Percentiles rank a stretch among this genome's conserved stretches.
Evolutionary conservation across 2,888 invertebrate genomes (phyloP).

Genomic region (Scaptomyza parva): DNA sequence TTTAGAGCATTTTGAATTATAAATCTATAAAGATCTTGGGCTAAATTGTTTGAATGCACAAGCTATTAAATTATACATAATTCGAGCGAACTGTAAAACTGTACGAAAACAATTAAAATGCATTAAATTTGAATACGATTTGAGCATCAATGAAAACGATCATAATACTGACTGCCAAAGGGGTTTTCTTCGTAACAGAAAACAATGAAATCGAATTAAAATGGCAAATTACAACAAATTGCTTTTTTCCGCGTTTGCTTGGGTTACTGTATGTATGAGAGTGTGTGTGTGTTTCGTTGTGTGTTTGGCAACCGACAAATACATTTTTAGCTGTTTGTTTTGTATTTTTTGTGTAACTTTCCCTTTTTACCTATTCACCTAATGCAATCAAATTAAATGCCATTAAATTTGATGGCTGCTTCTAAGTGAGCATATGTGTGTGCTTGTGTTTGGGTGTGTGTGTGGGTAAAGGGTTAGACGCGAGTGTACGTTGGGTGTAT

Average conservation of each 20-base stretch:
- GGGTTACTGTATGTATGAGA: constrained; percentile 2
- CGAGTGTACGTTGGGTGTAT: constrained; percentile 9
- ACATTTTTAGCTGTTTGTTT: constrained; percentile 27
- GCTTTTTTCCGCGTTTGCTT: constrained; percentile 34
- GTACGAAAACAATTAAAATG: not conserved
- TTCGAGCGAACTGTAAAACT: not conserved
- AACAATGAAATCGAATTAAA: constrained; percentile 23
- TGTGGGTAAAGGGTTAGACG: constrained; percentile 53
- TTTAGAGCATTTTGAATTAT: constrained; percentile 2
- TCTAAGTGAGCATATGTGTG: constrained; percentile 1
- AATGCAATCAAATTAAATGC: constrained; percentile 75
- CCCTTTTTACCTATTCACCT: constrained; percentile 52
- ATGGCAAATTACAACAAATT: constrained; percentile 51
- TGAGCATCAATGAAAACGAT: constrained; percentile 1
- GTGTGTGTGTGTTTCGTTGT: constrained; percentile 12
- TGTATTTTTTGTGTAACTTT: constrained; percentile 15
- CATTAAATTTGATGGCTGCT: constrained; percentile 68
- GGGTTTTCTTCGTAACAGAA: not conserved
- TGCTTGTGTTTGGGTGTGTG: constrained; percentile 1
- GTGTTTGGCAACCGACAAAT: constrained; percentile 30
- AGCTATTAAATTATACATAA: not conserved
- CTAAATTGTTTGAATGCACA: not conserved
- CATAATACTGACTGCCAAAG: not conserved
- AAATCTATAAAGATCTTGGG: constrained; percentile 3
- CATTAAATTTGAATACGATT: constrained; percentile 9